phyloP scores from a whole-genome alignment of 2,888 invertebrate genomes.

The Ganaspis brasiliensis region DNA sequence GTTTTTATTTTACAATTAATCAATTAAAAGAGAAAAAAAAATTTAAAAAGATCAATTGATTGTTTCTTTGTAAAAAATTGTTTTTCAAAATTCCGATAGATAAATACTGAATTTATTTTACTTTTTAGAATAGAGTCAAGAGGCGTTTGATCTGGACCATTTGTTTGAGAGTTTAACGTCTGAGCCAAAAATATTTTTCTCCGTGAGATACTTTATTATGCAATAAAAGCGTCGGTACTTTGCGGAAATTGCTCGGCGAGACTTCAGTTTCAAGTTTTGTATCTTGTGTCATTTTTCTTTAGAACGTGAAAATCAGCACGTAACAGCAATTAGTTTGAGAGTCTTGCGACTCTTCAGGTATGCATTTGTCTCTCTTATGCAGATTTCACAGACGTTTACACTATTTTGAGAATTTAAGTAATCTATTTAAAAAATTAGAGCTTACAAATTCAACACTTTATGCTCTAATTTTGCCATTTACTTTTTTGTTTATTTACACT shows the following conservation, averaged over 20 bases:
- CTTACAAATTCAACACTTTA: no score
- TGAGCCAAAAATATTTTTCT: constrained; percentile 29
- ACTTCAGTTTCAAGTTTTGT: background rate
- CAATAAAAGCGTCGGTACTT: background rate
- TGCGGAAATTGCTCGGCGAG: background rate
- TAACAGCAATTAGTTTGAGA: constrained; percentile 1
- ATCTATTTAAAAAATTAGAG: no score
- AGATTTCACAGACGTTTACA: no score
- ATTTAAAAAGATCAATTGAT: no score
- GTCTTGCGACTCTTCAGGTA: background rate
- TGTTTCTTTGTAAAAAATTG: no score
- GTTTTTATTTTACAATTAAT: no score
- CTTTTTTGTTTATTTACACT: no score
- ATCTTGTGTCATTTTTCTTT: background rate
- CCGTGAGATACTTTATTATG: constrained; percentile 14
- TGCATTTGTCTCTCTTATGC: background rate
- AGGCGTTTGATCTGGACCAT: background rate
- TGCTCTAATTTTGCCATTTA: no score
- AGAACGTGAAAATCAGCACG: constrained; percentile 25
- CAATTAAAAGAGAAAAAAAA: no score
- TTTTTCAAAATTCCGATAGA: no score
- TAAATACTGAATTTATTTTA: no score
- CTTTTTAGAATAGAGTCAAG: background rate
- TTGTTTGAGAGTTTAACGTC: constrained; percentile 5
- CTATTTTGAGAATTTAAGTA: background rate